phyloP scores from a whole-genome alignment of 2,113 vertebrate species.

The Apodemus speciosus region DNA sequence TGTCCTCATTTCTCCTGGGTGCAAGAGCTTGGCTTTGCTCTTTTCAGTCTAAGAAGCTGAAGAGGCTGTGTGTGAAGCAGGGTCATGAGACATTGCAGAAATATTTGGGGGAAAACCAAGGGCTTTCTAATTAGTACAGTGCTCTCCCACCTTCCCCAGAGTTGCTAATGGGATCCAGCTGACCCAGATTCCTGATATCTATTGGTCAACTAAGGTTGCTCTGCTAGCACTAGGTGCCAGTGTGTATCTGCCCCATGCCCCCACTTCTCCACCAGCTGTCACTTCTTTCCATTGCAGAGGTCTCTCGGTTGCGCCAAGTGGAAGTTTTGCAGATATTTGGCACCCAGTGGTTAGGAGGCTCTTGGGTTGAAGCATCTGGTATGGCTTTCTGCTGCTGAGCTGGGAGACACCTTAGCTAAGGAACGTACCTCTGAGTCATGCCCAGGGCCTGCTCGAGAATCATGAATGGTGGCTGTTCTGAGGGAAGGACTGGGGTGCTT shows the following conservation, averaged over 20 bases:
- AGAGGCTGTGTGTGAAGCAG: neutral
- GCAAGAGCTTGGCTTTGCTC: too few relatives aligned
- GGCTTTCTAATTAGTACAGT: neutral
- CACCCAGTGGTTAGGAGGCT: neutral
- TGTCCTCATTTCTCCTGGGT: too few relatives aligned
- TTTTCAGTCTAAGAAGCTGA: neutral
- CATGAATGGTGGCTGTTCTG: neutral
- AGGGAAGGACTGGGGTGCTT: neutral
- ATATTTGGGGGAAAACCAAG: slow-evolving; percentile 57
- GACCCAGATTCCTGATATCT: neutral
- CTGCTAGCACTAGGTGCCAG: neutral
- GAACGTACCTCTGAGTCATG: neutral
- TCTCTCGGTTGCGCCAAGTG: fast-evolving
- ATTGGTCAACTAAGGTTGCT: neutral
- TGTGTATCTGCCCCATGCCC: neutral
- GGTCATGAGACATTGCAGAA: neutral
- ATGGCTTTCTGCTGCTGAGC: neutral
- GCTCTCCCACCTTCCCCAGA: neutral
- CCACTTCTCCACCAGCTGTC: fast-evolving
- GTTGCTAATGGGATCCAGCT: neutral
- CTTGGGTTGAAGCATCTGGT: neutral
- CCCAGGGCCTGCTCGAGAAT: neutral
- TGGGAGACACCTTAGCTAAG: slow-evolving; percentile 24
- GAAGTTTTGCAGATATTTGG: neutral
- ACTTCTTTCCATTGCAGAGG: neutral